phyloP scores from a whole-genome alignment of 2,113 vertebrate species.

The Chlorocebus sabaeus region DNA sequence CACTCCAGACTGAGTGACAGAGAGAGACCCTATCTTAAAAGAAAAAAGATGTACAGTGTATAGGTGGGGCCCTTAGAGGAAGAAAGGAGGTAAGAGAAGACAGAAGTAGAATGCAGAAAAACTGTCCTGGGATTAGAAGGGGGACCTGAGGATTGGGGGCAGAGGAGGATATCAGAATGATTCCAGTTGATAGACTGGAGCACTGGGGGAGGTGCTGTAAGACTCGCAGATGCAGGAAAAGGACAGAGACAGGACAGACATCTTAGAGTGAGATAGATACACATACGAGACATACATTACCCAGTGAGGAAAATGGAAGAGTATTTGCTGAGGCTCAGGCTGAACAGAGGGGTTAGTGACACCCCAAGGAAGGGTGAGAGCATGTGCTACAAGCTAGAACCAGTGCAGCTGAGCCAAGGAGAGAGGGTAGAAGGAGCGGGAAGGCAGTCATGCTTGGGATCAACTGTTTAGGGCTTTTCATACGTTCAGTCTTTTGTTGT shows the following conservation, averaged over 20 bases:
- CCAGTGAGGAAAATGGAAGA: too few relatives aligned
- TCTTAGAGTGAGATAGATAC: background rate
- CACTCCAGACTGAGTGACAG: too few relatives aligned
- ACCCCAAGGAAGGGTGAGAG: background rate
- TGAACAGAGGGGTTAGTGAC: background rate
- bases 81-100: background rate
- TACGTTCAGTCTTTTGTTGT: fast-evolving
- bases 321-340: background rate
- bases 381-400: background rate
- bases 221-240: background rate
- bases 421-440: too few relatives aligned
- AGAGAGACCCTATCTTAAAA: too few relatives aligned
- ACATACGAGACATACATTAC: too few relatives aligned
- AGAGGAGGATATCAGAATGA: background rate
- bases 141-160: background rate
- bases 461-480: background rate
- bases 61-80: background rate
- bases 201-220: fast-evolving
- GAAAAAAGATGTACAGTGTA: too few relatives aligned
- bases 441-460: fast-evolving
- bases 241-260: background rate
- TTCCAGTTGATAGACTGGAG: background rate
- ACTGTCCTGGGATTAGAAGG: too few relatives aligned
- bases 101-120: background rate
- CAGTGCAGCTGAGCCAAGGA: fast-evolving